Evolutionary conservation across 2,888 invertebrate genomes (phyloP), one percentile per base, ranked within the genome.

Genomic region (Amphipoea lucens): DNA sequence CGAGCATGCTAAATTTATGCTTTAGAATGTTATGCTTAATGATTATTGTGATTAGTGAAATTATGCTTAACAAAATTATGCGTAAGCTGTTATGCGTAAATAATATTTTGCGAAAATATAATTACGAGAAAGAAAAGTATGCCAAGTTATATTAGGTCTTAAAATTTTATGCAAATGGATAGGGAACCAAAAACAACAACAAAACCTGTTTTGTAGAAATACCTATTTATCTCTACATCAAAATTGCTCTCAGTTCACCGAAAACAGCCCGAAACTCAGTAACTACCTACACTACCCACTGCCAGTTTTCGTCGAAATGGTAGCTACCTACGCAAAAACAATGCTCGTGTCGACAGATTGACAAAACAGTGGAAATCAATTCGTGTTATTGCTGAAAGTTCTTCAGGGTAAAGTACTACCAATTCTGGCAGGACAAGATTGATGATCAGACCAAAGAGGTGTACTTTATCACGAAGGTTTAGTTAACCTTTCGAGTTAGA

Each of bases 331-430:
- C 81, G 70, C 77, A 74, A 62, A 76, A 76, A 69, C 75, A 20
- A n/a, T 12, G 36, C n/a, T 42, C 69, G 72, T 78, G 80, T 67
- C 74, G 82, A 89, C 84, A 69, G 74, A 86, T 86, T 88, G 83
- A 88, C 80, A 78, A 82, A 88, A 88, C 80, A 78, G 78, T 67
- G 73, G 67, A 85, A 82, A 88, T 86, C 82, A 86, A 89, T 89
- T 84, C 74, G 40, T 79, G 74, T 88, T 86, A 82, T 79, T 82
- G 45, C 79, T 71, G 40, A 65, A 76, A 73, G 42, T 51, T 40
- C 40, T 81, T 77, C 63, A 65, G 62, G 48, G 40, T 74, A 14
- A 63, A 78, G 79, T 77, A 63, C 66, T 75, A 45, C 40, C 40
- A 69, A 69, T 79, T 67, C 17, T 57, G 57, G 20, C 14, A 68